Percentiles rank a stretch among this genome's conserved stretches.
Conservation (phyloP, 2,888 invertebrate genomes). For the Oscheius sp. region DNA sequence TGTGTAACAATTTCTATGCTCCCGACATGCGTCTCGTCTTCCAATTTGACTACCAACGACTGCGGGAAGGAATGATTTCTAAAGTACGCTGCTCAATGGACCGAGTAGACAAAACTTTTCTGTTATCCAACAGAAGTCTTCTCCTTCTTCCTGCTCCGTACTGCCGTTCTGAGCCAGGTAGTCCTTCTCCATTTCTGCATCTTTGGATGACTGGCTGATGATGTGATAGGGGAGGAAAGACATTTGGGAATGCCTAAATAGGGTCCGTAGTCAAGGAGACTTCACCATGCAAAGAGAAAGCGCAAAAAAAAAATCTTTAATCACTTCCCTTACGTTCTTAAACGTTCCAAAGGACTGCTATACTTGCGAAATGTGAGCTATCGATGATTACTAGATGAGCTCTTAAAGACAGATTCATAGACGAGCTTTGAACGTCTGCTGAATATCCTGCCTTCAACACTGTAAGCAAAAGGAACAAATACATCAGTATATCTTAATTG, state of each 20-base stretch:
- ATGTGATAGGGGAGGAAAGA: conserved; percentile 26
- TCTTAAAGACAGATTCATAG: too few relatives aligned
- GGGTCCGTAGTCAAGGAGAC: too few relatives aligned
- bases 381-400: too few relatives aligned
- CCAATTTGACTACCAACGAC: conserved; percentile 46
- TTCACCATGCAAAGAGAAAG: too few relatives aligned
- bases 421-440: too few relatives aligned
- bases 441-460: too few relatives aligned
- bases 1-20: conserved; percentile 44
- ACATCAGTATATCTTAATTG: too few relatives aligned
- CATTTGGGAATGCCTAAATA: not conserved
- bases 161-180: not conserved
- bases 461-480: too few relatives aligned
- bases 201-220: conserved; percentile 25
- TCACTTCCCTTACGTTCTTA: too few relatives aligned
- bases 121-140: conserved; percentile 34
- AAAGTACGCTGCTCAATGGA: not conserved
- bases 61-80: conserved; percentile 49
- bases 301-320: too few relatives aligned
- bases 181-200: conserved; percentile 8
- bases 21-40: conserved; percentile 44
- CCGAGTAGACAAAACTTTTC: conserved; percentile 1
- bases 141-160: not conserved
- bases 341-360: too few relatives aligned
- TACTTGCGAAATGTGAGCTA: too few relatives aligned